Percentiles rank a stretch among this genome's conserved stretches.
These are phyloP conservation scores for Seladonia tumulorum DNA, from an alignment of 2,888 invertebrate genomes.

Conservation along the genomic window DNA sequence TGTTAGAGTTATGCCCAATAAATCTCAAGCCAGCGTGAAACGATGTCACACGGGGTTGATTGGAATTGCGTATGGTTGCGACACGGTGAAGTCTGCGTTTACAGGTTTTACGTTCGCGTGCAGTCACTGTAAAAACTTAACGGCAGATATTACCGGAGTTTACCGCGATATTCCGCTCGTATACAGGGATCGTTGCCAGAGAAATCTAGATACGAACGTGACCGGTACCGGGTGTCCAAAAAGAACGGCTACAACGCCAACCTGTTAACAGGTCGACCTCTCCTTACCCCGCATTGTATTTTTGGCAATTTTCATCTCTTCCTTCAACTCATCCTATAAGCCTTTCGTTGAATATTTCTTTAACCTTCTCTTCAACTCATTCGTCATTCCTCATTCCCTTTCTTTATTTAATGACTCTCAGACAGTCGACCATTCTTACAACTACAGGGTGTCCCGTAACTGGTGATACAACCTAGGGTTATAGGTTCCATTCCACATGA, in stretches of 20 bases:
- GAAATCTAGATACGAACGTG: not conserved
- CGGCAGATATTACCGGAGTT: constrained; percentile 1
- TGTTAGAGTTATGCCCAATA: not conserved
- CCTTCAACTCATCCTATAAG: too few species aligned
- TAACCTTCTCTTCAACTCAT: too few species aligned
- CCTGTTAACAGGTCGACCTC: not conserved
- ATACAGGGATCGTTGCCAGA: not conserved
- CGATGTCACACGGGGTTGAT: constrained; percentile 12
- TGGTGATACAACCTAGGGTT: too few species aligned
- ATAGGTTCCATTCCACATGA: too few species aligned
- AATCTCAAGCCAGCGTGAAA: constrained; percentile 32
- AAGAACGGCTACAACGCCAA: not conserved
- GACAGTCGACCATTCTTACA: too few species aligned
- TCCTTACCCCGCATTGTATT: not conserved
- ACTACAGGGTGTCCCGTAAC: too few species aligned
- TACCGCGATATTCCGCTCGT: constrained; percentile 2
- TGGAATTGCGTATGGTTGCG: not conserved
- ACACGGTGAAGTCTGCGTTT: not conserved
- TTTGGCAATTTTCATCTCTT: not conserved
- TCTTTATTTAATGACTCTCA: too few species aligned
- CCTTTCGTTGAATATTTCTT: too few species aligned
- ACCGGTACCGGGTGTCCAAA: not conserved
- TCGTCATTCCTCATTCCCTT: too few species aligned
- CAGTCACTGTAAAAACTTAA: not conserved
- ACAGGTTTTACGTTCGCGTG: not conserved